Evolutionary conservation across 2,113 vertebrate species (phyloP).

Genomic region (Chaetura pelagica): DNA sequence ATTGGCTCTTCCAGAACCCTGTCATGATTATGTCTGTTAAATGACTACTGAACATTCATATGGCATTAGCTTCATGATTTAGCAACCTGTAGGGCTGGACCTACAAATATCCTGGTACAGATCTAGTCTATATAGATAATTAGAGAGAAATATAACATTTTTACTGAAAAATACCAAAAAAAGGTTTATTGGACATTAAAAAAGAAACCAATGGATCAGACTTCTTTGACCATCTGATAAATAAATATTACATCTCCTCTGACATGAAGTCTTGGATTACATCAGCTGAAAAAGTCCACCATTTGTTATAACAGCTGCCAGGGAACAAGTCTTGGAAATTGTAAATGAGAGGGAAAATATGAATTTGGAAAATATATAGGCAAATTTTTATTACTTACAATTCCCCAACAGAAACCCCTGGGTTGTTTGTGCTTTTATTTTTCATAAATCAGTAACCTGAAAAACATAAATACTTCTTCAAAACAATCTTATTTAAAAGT

Average conservation of each 20-base stretch:
- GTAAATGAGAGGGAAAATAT: neutral
- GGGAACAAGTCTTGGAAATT: neutral
- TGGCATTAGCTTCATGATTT: neutral
- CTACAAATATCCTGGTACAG: neutral
- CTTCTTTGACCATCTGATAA: neutral
- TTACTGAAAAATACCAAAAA: neutral
- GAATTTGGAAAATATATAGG: neutral
- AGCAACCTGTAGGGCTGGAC: neutral
- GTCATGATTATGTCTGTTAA: neutral
- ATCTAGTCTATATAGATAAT: neutral
- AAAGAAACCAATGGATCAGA: neutral
- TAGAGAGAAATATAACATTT: neutral
- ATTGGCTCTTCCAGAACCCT: neutral
- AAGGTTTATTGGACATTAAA: neutral
- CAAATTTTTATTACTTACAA: neutral
- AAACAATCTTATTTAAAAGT: neutral
- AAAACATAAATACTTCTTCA: neutral
- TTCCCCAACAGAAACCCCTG: neutral
- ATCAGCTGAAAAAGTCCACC: constrained; percentile 4
- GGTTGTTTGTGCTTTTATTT: neutral
- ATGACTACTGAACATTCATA: neutral
- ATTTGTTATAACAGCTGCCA: constrained; percentile 21
- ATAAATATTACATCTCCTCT: neutral
- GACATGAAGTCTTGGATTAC: constrained; percentile 6
- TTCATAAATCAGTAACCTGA: neutral